These are phyloP conservation scores for Pelvicachromis taeniatus DNA, from an alignment of 2,113 vertebrate species.

Conservation along the genomic window DNA sequence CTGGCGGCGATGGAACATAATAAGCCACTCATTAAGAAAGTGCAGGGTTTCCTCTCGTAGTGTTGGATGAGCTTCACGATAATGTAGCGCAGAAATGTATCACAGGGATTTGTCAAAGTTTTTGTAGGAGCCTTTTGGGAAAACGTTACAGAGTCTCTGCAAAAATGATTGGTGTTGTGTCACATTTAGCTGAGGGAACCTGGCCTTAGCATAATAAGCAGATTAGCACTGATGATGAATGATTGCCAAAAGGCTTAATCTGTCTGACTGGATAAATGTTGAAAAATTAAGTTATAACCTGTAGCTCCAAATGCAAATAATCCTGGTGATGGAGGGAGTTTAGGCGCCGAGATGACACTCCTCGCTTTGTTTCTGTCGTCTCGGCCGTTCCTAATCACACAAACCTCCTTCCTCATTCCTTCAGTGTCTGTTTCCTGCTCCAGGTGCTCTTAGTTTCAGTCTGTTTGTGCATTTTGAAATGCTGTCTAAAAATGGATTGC, in stretches of 20 bases:
- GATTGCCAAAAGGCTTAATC: background rate
- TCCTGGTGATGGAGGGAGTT: background rate
- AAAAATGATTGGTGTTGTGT: background rate
- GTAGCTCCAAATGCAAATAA: background rate
- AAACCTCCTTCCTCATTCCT: background rate
- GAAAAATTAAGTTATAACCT: background rate
- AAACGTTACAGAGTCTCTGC: background rate
- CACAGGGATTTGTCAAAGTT: background rate
- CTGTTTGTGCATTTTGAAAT: background rate
- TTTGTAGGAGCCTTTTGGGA: background rate
- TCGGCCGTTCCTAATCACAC: background rate
- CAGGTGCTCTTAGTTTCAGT: background rate
- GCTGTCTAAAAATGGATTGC: background rate
- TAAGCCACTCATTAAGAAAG: constrained; percentile 24
- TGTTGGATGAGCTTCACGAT: background rate
- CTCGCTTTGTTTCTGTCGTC: background rate
- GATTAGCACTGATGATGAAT: background rate
- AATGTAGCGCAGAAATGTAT: background rate
- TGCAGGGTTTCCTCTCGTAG: background rate
- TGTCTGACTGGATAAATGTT: background rate
- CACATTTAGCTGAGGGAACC: background rate
- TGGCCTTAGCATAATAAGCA: background rate
- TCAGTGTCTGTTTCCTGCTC: background rate
- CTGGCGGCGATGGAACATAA: constrained; percentile 23
- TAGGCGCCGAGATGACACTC: background rate